Percentiles rank a stretch among this genome's conserved stretches.
Conservation (phyloP, 1,140 invertebrate species). For the Cherax destructor region DNA sequence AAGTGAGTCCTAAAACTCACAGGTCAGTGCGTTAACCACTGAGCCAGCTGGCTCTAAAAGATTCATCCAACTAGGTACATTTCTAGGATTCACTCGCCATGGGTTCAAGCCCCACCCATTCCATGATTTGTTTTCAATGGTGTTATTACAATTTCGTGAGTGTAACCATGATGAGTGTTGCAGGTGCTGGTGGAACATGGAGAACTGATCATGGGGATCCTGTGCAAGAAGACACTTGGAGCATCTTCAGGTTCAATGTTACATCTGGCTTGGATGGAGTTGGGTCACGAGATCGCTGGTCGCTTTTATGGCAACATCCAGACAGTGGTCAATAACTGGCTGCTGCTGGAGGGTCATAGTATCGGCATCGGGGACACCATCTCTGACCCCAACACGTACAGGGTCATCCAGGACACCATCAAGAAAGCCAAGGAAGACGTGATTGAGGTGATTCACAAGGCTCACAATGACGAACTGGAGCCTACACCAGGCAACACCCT, state of each 20-base stretch:
- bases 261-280: conserved; percentile 97
- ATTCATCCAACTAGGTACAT: too few relatives aligned
- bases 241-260: conserved; percentile 96
- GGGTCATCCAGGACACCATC: conserved; percentile 98
- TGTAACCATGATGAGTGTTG: too few relatives aligned
- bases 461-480: conserved; percentile 99
- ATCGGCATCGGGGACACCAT: conserved; percentile 99
- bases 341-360: conserved; percentile 96
- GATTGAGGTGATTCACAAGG: conserved; percentile 99
- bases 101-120: too few relatives aligned
- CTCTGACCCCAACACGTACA: conserved; percentile 98
- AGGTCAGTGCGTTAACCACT: too few relatives aligned
- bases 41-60: too few relatives aligned
- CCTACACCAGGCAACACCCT: conserved; percentile 94
- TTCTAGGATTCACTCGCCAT: too few relatives aligned
- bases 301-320: conserved; percentile 99
- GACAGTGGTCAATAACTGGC: conserved; percentile 99
- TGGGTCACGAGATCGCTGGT: conserved; percentile 98
- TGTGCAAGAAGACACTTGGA: conserved; percentile 99
- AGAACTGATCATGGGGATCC: conserved; percentile 96
- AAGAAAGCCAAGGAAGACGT: conserved; percentile 99
- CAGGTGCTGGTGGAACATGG: conserved; percentile 97
- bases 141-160: too few relatives aligned
- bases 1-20: too few relatives aligned
- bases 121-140: too few relatives aligned